Evolutionary conservation across 2,113 vertebrate genomes (phyloP).

Genomic region (Athene cunicularia): DNA sequence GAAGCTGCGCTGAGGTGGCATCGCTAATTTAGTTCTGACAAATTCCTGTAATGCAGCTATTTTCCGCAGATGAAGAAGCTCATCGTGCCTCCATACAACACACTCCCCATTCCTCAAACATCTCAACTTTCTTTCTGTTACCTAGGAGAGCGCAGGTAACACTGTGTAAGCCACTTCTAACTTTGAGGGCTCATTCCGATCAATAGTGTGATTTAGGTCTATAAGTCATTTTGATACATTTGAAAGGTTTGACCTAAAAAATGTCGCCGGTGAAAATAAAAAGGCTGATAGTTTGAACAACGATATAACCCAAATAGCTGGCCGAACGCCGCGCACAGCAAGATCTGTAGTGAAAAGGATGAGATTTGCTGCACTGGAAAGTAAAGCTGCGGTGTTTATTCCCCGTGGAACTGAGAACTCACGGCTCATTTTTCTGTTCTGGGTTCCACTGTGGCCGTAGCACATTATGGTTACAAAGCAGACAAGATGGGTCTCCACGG

Average conservation of each 20-base stretch:
- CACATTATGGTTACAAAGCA: not conserved
- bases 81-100: not conserved
- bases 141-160: not conserved
- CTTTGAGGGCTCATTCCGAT: not conserved
- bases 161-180: not conserved
- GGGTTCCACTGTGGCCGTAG: not conserved
- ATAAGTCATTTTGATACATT: not conserved
- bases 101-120: not conserved
- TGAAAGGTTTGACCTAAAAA: not conserved
- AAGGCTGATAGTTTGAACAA: not conserved
- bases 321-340: not conserved
- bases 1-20: fast-evolving
- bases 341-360: not conserved
- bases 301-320: not conserved
- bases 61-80: not conserved
- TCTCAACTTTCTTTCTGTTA: not conserved
- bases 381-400: not conserved
- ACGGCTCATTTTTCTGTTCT: not conserved
- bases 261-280: not conserved
- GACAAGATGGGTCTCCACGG: not conserved
- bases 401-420: not conserved
- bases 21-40: not conserved
- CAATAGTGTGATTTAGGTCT: not conserved
- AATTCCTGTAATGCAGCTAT: not conserved
- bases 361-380: not conserved